A percentile compares a stretch with the other conserved stretches of the same genome.
Evolutionary conservation across 2,888 invertebrate species (phyloP).

Genomic region (Fissipunctia ypsillon): DNA sequence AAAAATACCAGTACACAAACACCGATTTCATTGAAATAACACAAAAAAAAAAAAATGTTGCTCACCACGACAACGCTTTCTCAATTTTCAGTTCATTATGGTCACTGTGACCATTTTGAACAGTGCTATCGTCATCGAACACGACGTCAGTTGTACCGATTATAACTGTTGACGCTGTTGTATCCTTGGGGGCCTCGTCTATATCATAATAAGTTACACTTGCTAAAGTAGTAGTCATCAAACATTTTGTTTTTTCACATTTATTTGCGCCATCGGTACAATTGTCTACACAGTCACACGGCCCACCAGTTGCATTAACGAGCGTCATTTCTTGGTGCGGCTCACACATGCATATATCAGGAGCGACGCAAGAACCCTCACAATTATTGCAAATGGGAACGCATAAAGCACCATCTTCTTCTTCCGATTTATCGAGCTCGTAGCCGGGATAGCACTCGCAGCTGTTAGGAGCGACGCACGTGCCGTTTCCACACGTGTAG

Average conservation of each 20-base stretch:
- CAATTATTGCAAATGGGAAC: slow-evolving; percentile 62
- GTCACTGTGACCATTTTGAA: slow-evolving; percentile 1
- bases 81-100: slow-evolving; percentile 34
- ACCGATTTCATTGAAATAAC: background rate
- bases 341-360: slow-evolving; percentile 60
- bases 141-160: background rate
- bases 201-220: background rate
- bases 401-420: slow-evolving; percentile 35
- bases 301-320: slow-evolving; percentile 38
- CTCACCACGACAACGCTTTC: slow-evolving; percentile 36
- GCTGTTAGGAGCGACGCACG: slow-evolving; percentile 67
- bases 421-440: slow-evolving; percentile 20
- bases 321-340: slow-evolving; percentile 33
- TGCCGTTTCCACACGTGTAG: slow-evolving; percentile 66
- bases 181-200: background rate
- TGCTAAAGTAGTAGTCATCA: slow-evolving; percentile 12
- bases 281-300: slow-evolving; percentile 58
- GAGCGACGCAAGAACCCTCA: slow-evolving; percentile 60
- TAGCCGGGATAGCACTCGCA: slow-evolving; percentile 68
- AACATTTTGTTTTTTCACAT: slow-evolving; percentile 63
- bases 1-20: background rate
- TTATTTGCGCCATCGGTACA: slow-evolving; percentile 28
- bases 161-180: background rate
- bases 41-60: background rate
- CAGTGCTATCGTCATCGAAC: background rate